These are phyloP conservation scores for Salmo trutta DNA, from an alignment of 2,797 vertebrate genomes.

Conservation along the genomic window DNA sequence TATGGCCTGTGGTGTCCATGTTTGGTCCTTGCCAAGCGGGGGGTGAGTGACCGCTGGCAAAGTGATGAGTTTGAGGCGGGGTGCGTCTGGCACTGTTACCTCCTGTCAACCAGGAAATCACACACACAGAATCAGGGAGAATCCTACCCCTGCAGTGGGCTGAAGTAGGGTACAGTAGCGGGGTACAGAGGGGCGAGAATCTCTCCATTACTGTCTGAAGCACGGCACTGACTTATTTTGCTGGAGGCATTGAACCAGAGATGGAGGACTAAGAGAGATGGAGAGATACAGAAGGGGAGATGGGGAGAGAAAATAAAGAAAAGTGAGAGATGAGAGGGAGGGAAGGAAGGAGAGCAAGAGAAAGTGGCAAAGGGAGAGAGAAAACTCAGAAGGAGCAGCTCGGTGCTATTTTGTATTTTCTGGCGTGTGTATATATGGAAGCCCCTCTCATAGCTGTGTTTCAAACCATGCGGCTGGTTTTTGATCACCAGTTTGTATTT, in stretches of 20 bases:
- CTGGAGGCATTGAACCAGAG: constrained; percentile 12
- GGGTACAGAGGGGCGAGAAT: constrained; percentile 24
- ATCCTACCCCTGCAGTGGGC: not conserved
- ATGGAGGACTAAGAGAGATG: not conserved
- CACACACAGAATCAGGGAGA: not conserved
- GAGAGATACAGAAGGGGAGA: not conserved
- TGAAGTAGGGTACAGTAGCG: constrained; percentile 16
- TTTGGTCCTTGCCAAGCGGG: constrained; percentile 18
- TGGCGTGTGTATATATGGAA: not conserved
- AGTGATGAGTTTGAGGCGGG: constrained; percentile 35
- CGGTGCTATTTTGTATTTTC: constrained; percentile 25
- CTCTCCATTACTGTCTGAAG: constrained; percentile 42
- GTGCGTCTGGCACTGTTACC: constrained; percentile 36
- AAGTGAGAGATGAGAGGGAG: not conserved
- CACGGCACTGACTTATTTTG: constrained; percentile 25
- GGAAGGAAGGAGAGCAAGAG: not conserved
- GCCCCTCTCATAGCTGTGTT: constrained; percentile 22
- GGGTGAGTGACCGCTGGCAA: constrained; percentile 20
- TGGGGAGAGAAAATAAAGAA: not conserved
- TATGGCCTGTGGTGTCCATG: constrained; percentile 11
- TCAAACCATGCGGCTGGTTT: constrained; percentile 18
- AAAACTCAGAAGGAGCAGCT: not conserved
- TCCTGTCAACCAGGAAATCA: constrained; percentile 11
- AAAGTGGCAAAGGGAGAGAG: not conserved
- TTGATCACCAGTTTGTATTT: constrained; percentile 41